Base-by-base conservation (phyloP, 1,140 invertebrate species). In the Neodiprion pinetum region DNA sequence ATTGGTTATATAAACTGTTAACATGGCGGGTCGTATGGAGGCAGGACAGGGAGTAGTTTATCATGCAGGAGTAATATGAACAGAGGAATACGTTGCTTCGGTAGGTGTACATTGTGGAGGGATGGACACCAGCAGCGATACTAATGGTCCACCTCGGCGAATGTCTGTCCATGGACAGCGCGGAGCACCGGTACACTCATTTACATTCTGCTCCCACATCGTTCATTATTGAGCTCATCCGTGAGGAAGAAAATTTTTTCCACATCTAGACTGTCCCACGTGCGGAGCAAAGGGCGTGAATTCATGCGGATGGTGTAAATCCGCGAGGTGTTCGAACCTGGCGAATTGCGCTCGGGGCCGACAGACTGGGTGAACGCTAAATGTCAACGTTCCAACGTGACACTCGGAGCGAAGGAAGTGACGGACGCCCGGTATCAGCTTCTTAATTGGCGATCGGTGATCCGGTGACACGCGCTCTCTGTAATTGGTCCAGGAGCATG, bases 1-100 rank as follows among this genome's bases (percentile, higher is more conserved):
- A 61, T 61, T 61, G 53, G 53, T 61, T 61, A 61, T 17, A 61
- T 61, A 61, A 61, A 61, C 53, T 61, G 53, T 61, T 61, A 61
- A 61, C 53, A 61, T 61, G 53, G 53, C 8, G 53, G 53, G 53
- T 61, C 53, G 53, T 9, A 61, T 61, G 53, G n/a, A 14, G 53
- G 9, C 53, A 61, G 53, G 53, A 61, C 53, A 61, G 53, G 3
- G 4, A 61, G 53, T 61, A 61, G 53, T 61, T 61, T 61, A 61
- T 61, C 53, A 61, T 61, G n/a, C 53, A 17, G 3, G 53, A 61
- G 53, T 61, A 61, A 61, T 61, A 61, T 61, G n/a, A 61, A 61
- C 53, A 61, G 53, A 61, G n/a, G 28, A 61, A 61, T 14, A 12
- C 9, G 53, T 9, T 61, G 53, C 53, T 61, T 61, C 53, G 53